phyloP scores from a whole-genome alignment of 2,797 vertebrate genomes.

The Gymnoscopelus microlampas region DNA sequence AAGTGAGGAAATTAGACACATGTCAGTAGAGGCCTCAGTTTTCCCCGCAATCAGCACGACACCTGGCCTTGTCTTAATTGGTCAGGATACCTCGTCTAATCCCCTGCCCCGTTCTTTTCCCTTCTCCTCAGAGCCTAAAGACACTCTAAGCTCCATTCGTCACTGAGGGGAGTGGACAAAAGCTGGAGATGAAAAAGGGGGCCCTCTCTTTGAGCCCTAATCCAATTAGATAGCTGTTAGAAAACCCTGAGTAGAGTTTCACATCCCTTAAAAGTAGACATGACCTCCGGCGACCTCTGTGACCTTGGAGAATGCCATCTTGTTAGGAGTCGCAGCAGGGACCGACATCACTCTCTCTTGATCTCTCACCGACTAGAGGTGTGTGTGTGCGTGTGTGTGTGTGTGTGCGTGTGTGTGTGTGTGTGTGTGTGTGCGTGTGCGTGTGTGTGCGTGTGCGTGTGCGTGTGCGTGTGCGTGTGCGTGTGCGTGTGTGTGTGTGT shows the following conservation, averaged over 20 bases:
- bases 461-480: conserved; percentile 18
- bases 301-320: conserved; percentile 68
- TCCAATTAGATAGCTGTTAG: conserved; percentile 81
- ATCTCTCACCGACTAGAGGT: conserved; percentile 54
- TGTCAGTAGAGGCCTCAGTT: conserved; percentile 69
- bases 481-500: not conserved
- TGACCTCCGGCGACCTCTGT: conserved; percentile 62
- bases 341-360: conserved; percentile 38
- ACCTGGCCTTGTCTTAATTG: conserved; percentile 82
- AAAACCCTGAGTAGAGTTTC: conserved; percentile 72
- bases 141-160: conserved; percentile 62
- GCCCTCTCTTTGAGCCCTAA: conserved; percentile 73
- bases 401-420: conserved; percentile 20
- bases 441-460: not conserved
- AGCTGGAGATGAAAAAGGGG: conserved; percentile 60
- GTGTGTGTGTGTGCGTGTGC: not conserved
- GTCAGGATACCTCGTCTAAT: conserved; percentile 76
- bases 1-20: conserved; percentile 73
- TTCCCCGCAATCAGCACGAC: conserved; percentile 73
- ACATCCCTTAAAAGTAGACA: conserved; percentile 69
- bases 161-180: conserved; percentile 66
- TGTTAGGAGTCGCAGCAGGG: conserved; percentile 64
- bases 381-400: conserved; percentile 19
- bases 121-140: conserved; percentile 55
- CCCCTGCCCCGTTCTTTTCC: conserved; percentile 51